Evolutionary conservation across 1,140 invertebrate genomes (phyloP).

Genomic region (Sycophaga agraensis): DNA sequence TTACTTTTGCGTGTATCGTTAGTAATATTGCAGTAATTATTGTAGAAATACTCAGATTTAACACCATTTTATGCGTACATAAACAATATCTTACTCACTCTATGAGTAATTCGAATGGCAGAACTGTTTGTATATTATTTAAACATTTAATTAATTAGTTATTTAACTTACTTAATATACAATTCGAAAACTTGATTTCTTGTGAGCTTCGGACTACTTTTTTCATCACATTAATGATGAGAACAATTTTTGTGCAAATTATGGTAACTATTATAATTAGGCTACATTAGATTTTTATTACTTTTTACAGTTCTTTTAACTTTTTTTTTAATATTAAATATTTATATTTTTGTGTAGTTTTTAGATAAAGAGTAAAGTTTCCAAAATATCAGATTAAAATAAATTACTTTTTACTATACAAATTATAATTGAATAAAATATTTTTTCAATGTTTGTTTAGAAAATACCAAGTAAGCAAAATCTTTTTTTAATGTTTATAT

Average conservation of each 20-base stretch:
- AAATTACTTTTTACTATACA: background rate
- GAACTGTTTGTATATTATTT: no score
- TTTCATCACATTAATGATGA: background rate
- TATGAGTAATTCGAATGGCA: background rate
- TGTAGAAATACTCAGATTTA: no score
- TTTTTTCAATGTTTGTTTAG: no score
- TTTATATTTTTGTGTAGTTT: no score
- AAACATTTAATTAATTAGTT: conserved; percentile 23
- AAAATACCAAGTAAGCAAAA: no score
- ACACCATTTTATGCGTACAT: no score
- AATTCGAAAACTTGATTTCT: background rate
- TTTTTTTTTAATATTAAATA: no score
- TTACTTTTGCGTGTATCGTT: no score
- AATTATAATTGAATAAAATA: background rate
- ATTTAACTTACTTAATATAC: conserved; percentile 14
- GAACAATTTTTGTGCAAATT: conserved; percentile 3
- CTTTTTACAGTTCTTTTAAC: background rate
- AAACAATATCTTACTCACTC: background rate
- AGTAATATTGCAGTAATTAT: no score
- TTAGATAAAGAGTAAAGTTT: no score
- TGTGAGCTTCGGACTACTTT: background rate
- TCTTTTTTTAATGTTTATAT: no score
- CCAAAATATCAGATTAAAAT: no score
- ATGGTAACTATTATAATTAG: conserved; percentile 2
- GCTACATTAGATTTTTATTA: conserved; percentile 20